Conservation (phyloP, 2,113 vertebrate genomes). For the Cairina moschata region DNA sequence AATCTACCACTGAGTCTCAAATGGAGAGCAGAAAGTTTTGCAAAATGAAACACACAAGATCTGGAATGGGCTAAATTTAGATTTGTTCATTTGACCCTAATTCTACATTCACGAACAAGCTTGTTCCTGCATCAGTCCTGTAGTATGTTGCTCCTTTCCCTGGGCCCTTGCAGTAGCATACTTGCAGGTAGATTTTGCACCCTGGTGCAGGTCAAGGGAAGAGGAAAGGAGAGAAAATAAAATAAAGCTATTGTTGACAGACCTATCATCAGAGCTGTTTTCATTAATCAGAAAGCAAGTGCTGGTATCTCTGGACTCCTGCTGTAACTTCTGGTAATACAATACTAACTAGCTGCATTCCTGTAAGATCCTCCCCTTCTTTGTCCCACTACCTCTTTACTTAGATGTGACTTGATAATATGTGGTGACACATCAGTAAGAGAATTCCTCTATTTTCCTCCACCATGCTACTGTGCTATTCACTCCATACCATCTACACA, state of each 20-base stretch:
- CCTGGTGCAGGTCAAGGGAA: background rate
- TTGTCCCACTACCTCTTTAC: background rate
- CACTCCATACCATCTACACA: background rate
- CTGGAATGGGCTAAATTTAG: background rate
- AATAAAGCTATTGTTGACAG: background rate
- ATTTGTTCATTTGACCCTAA: background rate
- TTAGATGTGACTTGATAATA: background rate
- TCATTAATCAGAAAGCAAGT: background rate
- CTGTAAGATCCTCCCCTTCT: background rate
- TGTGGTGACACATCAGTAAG: background rate
- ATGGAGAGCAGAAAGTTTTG: background rate
- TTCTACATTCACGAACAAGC: fast-evolving
- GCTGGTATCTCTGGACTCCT: background rate
- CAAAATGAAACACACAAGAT: background rate
- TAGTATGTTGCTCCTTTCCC: background rate
- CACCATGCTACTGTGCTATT: background rate
- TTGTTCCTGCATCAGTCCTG: fast-evolving
- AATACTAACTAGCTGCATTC: background rate
- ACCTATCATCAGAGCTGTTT: background rate
- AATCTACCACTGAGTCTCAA: background rate
- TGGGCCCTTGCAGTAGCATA: background rate
- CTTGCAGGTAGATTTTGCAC: background rate
- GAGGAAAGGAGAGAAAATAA: background rate
- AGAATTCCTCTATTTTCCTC: background rate
- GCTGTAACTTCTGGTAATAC: background rate